A percentile compares a stretch with the other conserved stretches of the same genome.
Evolutionary conservation across 2,888 invertebrate genomes (phyloP).

Genomic region (Drosophila dives): DNA sequence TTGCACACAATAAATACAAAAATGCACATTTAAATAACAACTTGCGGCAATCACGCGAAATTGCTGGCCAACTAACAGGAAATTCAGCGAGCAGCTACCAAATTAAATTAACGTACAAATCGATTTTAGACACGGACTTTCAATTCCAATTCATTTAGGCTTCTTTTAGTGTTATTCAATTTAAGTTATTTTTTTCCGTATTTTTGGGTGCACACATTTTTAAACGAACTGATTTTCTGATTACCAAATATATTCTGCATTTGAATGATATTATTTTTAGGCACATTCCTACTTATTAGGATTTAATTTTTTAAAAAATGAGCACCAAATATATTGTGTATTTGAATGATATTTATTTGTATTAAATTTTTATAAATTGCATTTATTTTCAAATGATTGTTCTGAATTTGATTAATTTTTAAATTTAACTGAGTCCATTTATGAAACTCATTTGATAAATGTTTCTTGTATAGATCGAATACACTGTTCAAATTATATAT

Average conservation of each 20-base stretch:
- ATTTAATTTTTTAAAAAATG: background rate
- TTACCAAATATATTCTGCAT: background rate
- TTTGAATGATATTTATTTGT: background rate
- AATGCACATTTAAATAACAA: constrained; percentile 41
- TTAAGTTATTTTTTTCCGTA: background rate
- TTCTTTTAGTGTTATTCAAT: background rate
- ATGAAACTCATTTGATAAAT: background rate
- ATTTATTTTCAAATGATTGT: background rate
- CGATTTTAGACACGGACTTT: constrained; percentile 17
- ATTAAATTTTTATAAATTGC: background rate
- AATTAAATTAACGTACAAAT: constrained; percentile 32
- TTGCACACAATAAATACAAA: constrained; percentile 20
- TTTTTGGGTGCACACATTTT: background rate
- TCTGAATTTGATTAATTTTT: background rate
- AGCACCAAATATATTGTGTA: background rate
- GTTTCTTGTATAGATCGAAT: background rate
- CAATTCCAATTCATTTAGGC: background rate
- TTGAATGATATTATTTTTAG: background rate
- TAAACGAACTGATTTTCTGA: background rate
- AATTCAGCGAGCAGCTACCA: constrained; percentile 19
- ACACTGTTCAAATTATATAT: background rate
- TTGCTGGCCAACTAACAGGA: constrained; percentile 29
- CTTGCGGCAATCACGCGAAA: constrained; percentile 48
- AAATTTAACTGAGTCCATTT: background rate
- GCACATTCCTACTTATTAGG: background rate